Evolutionary conservation across 2,888 invertebrate species (phyloP).

Genomic region (Branchipolynoe longqiensis): DNA sequence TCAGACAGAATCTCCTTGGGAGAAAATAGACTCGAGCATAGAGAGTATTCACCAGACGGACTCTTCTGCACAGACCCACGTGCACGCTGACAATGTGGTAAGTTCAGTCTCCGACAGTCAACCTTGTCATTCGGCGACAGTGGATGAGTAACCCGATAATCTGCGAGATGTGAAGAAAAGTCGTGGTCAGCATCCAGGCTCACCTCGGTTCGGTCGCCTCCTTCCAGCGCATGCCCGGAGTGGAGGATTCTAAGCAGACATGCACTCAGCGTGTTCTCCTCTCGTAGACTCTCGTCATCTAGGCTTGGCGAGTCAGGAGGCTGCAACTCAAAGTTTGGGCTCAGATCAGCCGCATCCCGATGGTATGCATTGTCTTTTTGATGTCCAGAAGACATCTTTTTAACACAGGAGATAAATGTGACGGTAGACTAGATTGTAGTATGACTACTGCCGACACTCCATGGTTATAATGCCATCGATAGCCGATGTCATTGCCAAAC

Average conservation of each 20-base stretch:
- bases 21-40: background rate
- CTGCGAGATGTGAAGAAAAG: background rate
- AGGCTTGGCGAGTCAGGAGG: background rate
- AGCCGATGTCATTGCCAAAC: too few species aligned
- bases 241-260: constrained; percentile 44
- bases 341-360: background rate
- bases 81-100: constrained; percentile 27
- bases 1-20: constrained; percentile 12
- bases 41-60: background rate
- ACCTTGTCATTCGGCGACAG: constrained; percentile 1
- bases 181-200: background rate
- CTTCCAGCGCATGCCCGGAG: background rate
- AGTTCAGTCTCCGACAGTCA: constrained; percentile 23
- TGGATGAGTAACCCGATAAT: constrained; percentile 4
- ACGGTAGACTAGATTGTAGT: too few species aligned
- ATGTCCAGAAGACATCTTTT: constrained; percentile 45
- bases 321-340: background rate
- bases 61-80: background rate
- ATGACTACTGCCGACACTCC: too few species aligned
- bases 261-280: constrained; percentile 57
- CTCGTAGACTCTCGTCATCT: constrained; percentile 35
- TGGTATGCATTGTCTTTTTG: background rate
- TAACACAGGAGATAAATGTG: too few species aligned
- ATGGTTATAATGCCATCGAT: too few species aligned
- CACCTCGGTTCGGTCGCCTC: background rate